Evolutionary conservation across 92 coral and sea anemone species (phyloP), one percentile per base, ranked within the genome.

Genomic region (Ricordea florida): DNA sequence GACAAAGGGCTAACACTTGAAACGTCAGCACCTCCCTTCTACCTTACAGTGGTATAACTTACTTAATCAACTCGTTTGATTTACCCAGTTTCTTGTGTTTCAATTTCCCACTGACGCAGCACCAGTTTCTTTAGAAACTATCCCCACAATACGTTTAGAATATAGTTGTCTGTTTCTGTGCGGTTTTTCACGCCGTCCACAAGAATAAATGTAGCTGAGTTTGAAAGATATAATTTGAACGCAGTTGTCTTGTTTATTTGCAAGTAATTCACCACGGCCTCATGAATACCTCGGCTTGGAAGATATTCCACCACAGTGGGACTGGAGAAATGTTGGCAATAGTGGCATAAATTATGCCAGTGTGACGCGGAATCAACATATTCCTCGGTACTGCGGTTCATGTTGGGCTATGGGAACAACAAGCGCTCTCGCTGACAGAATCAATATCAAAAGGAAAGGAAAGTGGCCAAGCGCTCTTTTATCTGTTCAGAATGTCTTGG

Each of bases 341-440:
- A 76, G 70, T 25, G 65, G 64, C 11, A n/a, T n/a, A n/a, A 94
- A 91, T 92, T 91, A 51, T 88, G 98, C 88, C 15, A 94, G 98
- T 63, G 92, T 85, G 26, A 85, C 96, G 26, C 92, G 99, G 15
- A 96, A 96, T 66, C 99, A 96, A 49, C 99, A 96, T 60, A 85
- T 94, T 35, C 98, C 98, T 67, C 98, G 92, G 69, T 96, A 96
- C 46, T 96, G 99, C 61, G 99, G 99, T 37, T 96, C 99, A 0
- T 96, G 99, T 46, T 96, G 97, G 99, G 99, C 99, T 11, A 81
- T 80, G 66, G 99, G 99, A 3, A 96, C 96, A 5, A 96, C 99
- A 23, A 96, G 99, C 72, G 97, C 99, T 10, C 46, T 96, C 76
- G 85, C 99, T 7, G 99, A 96, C 50, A 79, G 96, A 58, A 92